Conservation (phyloP, 1,140 invertebrate species). For the Leguminivora glycinivorella region DNA sequence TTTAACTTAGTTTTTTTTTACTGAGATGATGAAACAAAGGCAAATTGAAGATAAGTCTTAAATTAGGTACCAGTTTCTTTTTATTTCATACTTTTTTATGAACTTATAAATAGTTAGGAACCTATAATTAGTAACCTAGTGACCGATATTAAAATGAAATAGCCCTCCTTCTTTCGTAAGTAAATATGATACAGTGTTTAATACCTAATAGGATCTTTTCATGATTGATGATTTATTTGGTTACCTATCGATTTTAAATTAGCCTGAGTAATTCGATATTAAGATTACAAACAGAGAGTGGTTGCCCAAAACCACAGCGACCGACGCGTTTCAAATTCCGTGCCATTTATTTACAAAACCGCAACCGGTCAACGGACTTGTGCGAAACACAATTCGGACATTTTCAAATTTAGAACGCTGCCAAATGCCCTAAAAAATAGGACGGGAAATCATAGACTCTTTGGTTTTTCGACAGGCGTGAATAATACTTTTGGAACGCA, state of each 20-base stretch:
- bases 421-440: neutral
- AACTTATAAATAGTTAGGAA: neutral
- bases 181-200: too few relatives aligned
- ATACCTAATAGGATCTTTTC: too few relatives aligned
- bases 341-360: conserved; percentile 4
- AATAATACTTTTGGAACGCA: too few relatives aligned
- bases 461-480: too few relatives aligned
- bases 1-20: too few relatives aligned
- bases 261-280: neutral
- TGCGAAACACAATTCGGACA: conserved; percentile 1
- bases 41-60: neutral
- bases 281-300: conserved; percentile 6
- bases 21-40: too few relatives aligned
- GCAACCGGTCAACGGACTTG: neutral
- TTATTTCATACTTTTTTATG: neutral
- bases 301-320: neutral
- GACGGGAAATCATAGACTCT: neutral
- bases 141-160: too few relatives aligned
- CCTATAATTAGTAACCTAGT: too few relatives aligned
- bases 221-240: neutral
- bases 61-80: too few relatives aligned
- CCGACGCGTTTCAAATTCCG: conserved; percentile 7
- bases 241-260: neutral
- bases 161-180: too few relatives aligned
- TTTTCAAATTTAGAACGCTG: conserved; percentile 4